Evolutionary conservation across 2,113 vertebrate genomes (phyloP).

Genomic region (Tenebrosternarchus preto): DNA sequence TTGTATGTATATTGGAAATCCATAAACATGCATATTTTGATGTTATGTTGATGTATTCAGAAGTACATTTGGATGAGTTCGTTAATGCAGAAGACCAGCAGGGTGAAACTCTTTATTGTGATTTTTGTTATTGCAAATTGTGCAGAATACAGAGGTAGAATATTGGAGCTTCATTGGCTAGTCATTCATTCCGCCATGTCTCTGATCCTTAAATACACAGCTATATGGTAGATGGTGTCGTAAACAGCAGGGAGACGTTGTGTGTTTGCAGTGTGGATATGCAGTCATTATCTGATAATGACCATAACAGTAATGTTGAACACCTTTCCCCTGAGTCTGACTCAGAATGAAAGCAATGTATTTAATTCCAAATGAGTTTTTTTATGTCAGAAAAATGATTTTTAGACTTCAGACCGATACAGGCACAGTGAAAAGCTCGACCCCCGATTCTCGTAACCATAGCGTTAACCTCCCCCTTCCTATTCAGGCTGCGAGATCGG

Average conservation of each 20-base stretch:
- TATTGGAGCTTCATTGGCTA: background rate
- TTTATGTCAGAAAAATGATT: conserved; percentile 3
- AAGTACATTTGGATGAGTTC: background rate
- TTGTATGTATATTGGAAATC: no score
- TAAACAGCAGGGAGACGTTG: background rate
- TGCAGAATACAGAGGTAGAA: no score
- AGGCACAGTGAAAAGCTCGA: conserved; percentile 8
- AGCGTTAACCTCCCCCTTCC: background rate
- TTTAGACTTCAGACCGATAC: background rate
- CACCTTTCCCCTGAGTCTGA: no score
- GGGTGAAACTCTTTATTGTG: background rate
- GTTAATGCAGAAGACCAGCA: background rate
- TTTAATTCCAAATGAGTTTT: background rate
- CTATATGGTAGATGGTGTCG: background rate
- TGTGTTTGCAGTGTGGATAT: background rate
- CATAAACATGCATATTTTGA: background rate
- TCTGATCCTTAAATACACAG: background rate
- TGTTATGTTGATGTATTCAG: background rate
- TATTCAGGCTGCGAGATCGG: no score
- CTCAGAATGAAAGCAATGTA: background rate
- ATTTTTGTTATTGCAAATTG: background rate
- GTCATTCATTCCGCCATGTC: background rate
- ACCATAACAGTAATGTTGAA: background rate
- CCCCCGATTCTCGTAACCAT: background rate
- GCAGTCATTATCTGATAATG: background rate